A percentile compares a stretch with the other conserved stretches of the same genome.
Evolutionary conservation across 2,113 vertebrate species (phyloP).

Genomic region (Petrocephalus zakoni): DNA sequence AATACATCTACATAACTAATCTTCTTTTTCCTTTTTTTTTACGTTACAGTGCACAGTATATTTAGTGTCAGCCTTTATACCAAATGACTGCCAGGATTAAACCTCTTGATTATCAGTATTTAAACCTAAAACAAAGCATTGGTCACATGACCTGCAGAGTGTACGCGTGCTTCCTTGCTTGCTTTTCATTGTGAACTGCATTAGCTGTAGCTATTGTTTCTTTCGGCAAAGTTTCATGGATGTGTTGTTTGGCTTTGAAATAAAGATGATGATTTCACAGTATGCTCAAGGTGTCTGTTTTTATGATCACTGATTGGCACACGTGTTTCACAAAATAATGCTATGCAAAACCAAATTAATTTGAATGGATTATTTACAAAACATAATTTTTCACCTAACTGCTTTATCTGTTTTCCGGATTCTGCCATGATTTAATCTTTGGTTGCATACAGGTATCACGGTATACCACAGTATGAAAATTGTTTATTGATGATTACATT

Average conservation of each 20-base stretch:
- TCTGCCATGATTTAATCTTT: not conserved
- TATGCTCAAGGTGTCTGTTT: not conserved
- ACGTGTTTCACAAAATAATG: not conserved
- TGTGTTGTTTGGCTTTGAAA: conserved; percentile 55
- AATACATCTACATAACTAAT: not conserved
- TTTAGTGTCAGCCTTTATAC: not conserved
- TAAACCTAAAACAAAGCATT: not conserved
- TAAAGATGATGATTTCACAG: conserved; percentile 50
- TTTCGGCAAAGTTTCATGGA: conserved; percentile 38
- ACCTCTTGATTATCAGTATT: not conserved
- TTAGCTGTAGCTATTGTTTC: conserved; percentile 31
- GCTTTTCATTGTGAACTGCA: conserved; percentile 27
- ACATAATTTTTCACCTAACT: not conserved
- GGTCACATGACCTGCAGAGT: not conserved
- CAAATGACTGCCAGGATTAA: not conserved
- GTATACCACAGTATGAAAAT: not conserved
- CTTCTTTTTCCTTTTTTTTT: not conserved
- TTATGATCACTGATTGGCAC: not conserved
- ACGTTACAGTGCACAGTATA: not conserved
- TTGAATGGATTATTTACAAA: not conserved
- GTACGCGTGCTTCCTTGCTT: conserved; percentile 11
- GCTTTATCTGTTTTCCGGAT: not conserved
- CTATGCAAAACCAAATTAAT: not conserved
- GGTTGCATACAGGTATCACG: not conserved
- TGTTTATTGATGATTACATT: not conserved